Base-by-base conservation (phyloP, 2,113 vertebrate species). In the Tor tambroides region DNA sequence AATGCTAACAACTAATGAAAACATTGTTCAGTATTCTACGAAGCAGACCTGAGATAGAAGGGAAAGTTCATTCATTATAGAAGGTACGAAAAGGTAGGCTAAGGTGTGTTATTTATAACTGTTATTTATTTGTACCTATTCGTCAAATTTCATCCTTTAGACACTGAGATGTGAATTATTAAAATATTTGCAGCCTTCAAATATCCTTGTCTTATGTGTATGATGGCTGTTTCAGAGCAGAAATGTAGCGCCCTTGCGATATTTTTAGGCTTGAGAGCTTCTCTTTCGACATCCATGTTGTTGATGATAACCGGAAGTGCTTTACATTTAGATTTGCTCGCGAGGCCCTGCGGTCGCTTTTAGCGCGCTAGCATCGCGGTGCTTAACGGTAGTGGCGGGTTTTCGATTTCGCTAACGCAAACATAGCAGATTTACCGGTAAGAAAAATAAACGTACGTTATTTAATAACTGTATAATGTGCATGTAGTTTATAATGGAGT, bases 251-350 rank as follows among this genome's bases (percentile, higher is more conserved):
- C 4, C 2, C 46, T 10, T 54, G 5, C 26, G 11, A 32, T 72
- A 6, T 74, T n/a, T 65, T 26, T n/a, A 32, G n/a, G 32, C 26
- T 19, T 56, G 21, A 30, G 30, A 30, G 38, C 74, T 56, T 87
- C 35, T 59, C 3, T 43, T 77, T 46, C 82, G 69, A 87, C 23
- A 5, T 43, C 23, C 32, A 17, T 41, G 54, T 77, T 80, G 46
- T 8, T 81, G 23, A 10, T 9, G 23, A 38, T 26, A 80, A 80
- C 78, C 78, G 56, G 78, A 80, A 80, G 78, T 61, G 35, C 54
- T 80, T 41, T 61, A 14, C 11, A 41, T 61, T 32, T 80, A 61
- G 28, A 38, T n/a, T 71, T 26, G 46, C 28, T 49, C 69, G 30
- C 30, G 21, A 56, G 49, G 63, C 26, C 46, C 43, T 30, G 63